These are phyloP conservation scores for Xylocampa areola DNA, from an alignment of 2,888 invertebrate genomes.

Conservation along the genomic window DNA sequence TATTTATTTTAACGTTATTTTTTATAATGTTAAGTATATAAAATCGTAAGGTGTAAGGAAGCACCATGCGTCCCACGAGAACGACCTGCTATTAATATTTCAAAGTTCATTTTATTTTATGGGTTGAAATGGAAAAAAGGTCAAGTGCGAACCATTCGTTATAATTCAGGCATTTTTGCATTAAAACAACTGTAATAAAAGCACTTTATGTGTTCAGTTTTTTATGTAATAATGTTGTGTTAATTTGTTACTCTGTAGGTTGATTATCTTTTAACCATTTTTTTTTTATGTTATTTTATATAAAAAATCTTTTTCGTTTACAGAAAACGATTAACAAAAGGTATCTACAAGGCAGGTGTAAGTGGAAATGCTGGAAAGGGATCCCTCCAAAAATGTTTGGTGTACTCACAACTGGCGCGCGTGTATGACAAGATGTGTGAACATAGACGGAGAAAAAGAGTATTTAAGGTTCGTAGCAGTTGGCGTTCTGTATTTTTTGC, in stretches of 20 bases:
- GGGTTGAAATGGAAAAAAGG: slow-evolving; percentile 70
- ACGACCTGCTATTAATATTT: slow-evolving; percentile 75
- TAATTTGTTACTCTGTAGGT: slow-evolving; percentile 26
- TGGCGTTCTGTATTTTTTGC: too few relatives aligned
- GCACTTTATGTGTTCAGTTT: slow-evolving; percentile 45
- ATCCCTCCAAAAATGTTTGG: too few relatives aligned
- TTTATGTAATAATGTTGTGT: slow-evolving; percentile 35
- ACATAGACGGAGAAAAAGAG: too few relatives aligned
- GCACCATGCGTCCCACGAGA: slow-evolving; percentile 54
- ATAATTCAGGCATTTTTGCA: slow-evolving; percentile 44
- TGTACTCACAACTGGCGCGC: too few relatives aligned
- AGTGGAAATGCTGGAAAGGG: too few relatives aligned
- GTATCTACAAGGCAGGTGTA: too few relatives aligned
- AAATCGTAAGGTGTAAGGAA: slow-evolving; percentile 59
- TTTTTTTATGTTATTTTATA: neutral
- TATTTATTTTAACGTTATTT: too few relatives aligned
- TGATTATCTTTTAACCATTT: neutral
- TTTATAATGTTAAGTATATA: neutral
- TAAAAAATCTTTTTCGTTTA: too few relatives aligned
- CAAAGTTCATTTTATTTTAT: slow-evolving; percentile 82
- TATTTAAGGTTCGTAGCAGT: too few relatives aligned
- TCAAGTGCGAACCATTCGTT: slow-evolving; percentile 62
- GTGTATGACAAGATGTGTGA: too few relatives aligned
- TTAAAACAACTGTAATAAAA: slow-evolving; percentile 42
- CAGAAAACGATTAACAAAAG: too few relatives aligned